phyloP scores from a whole-genome alignment of 2,797 vertebrate genomes.

The Otolemur crassicaudatus region DNA sequence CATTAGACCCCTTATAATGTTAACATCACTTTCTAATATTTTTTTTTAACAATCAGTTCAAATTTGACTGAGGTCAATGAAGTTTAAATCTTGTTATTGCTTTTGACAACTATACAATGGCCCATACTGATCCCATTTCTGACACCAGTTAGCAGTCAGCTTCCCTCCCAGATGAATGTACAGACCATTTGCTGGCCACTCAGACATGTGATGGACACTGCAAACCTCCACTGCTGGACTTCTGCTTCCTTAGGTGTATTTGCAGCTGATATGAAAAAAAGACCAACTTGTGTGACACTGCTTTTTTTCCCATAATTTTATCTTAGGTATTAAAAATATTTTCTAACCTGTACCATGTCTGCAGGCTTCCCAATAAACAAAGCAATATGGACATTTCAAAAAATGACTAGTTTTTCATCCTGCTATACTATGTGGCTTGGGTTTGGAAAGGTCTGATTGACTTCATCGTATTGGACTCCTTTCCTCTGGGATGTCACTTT shows the following conservation, averaged over 20 bases:
- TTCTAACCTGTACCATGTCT: neutral
- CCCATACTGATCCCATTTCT: slow-evolving; percentile 51
- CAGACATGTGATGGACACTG: slow-evolving; percentile 24
- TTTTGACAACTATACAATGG: slow-evolving; percentile 67
- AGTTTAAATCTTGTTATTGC: slow-evolving; percentile 66
- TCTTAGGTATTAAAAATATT: slow-evolving; percentile 18
- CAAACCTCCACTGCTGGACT: slow-evolving; percentile 60
- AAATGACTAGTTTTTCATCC: neutral
- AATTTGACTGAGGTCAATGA: slow-evolving; percentile 48
- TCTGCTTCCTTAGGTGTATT: slow-evolving; percentile 69
- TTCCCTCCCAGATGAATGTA: slow-evolving; percentile 51
- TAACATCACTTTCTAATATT: neutral
- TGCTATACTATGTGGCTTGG: neutral
- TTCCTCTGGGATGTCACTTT: slow-evolving; percentile 33
- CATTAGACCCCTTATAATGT: neutral
- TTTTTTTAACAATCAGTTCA: slow-evolving; percentile 43
- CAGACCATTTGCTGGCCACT: slow-evolving; percentile 36
- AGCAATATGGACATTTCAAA: neutral
- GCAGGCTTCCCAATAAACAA: neutral
- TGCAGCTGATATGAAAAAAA: slow-evolving; percentile 49
- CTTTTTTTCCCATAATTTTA: neutral
- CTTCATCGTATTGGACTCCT: slow-evolving; percentile 24
- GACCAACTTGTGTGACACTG: neutral
- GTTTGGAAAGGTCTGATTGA: neutral
- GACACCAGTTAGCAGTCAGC: slow-evolving; percentile 53